These are phyloP conservation scores for Apeira syringaria DNA, from an alignment of 2,888 invertebrate species.

Conservation along the genomic window DNA sequence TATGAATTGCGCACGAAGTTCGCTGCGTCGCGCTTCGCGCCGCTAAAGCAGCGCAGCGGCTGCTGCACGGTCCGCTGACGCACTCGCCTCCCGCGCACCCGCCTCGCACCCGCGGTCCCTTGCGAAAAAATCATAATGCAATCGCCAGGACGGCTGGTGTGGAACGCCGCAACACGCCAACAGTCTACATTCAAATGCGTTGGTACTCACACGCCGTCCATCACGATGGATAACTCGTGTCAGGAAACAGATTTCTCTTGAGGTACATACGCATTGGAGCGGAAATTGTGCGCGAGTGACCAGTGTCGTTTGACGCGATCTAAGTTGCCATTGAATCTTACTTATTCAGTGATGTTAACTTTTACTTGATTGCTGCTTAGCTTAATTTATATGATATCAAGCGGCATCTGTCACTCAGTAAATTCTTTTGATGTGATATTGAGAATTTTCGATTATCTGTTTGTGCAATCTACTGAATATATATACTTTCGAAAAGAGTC, in stretches of 20 bases:
- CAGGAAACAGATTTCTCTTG: conserved; percentile 76
- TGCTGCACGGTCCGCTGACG: conserved; percentile 77
- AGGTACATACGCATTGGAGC: conserved; percentile 57
- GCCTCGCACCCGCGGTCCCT: conserved; percentile 75
- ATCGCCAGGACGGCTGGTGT: conserved; percentile 81
- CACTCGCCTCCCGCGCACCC: conserved; percentile 54
- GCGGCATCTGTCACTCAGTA: conserved; percentile 1
- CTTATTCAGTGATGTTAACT: conserved; percentile 75
- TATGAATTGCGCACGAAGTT: conserved; percentile 52
- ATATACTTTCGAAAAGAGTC: not conserved
- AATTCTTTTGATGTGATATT: conserved; percentile 8
- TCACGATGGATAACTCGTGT: conserved; percentile 76
- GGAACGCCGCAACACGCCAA: conserved; percentile 79
- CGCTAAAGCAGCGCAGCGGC: conserved; percentile 63
- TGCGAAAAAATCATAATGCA: conserved; percentile 83
- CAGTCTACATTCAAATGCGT: conserved; percentile 81
- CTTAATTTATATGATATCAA: conserved; percentile 20
- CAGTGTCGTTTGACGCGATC: conserved; percentile 43
- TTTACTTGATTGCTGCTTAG: conserved; percentile 39
- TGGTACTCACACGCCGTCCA: conserved; percentile 81
- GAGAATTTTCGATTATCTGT: not conserved
- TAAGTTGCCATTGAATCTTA: conserved; percentile 73
- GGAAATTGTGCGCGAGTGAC: conserved; percentile 54
- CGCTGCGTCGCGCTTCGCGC: conserved; percentile 56
- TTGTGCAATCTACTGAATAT: not conserved